Conservation (phyloP, 2,113 vertebrate species). For the Sturnira hondurensis region DNA sequence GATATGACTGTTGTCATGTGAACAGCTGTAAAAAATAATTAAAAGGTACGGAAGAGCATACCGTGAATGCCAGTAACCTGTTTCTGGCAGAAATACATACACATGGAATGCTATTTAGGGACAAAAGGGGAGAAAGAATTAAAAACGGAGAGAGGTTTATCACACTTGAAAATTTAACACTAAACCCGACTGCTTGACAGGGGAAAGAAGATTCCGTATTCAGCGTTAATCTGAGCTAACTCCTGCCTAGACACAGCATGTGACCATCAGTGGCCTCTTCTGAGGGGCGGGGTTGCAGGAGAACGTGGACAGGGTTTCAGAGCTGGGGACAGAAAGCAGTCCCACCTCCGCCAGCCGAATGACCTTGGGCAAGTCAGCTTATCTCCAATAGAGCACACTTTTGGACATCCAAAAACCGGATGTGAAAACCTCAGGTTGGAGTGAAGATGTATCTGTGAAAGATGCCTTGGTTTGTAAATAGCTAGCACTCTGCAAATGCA, state of each 20-base stretch:
- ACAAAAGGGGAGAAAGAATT: neutral
- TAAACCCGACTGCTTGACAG: neutral
- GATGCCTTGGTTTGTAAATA: neutral
- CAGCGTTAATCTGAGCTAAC: neutral
- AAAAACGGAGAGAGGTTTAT: neutral
- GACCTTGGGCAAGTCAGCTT: neutral
- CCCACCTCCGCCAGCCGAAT: neutral
- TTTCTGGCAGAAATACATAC: neutral
- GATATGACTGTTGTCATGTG: neutral
- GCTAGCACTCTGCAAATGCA: neutral
- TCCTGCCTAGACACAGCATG: neutral
- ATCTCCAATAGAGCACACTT: neutral
- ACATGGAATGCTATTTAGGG: neutral
- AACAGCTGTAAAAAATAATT: constrained; percentile 3
- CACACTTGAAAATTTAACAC: neutral
- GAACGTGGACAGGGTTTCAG: neutral
- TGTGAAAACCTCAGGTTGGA: neutral
- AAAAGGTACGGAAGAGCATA: neutral
- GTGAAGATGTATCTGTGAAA: neutral
- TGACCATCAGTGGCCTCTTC: fast-evolving
- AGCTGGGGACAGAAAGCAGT: neutral
- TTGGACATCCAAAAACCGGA: neutral
- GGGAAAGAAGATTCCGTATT: neutral
- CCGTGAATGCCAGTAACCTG: neutral
- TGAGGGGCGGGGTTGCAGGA: neutral